Conservation (phyloP, 2,797 vertebrate species). For the Erethizon dorsatum region DNA sequence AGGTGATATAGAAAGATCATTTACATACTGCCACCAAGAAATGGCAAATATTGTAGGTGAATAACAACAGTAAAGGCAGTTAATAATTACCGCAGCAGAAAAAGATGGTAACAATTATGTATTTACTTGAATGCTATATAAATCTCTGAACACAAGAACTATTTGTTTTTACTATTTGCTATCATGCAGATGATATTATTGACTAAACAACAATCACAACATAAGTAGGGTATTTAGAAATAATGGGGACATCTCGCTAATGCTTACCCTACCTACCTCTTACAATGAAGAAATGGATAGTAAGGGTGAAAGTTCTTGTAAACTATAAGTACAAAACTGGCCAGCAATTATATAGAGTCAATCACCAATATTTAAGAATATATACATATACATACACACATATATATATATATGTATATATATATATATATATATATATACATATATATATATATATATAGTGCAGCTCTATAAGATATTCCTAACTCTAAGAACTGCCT, state of each 20-base stretch:
- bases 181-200: background rate
- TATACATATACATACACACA: background rate
- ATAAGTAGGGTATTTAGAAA: conserved; percentile 50
- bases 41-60: background rate
- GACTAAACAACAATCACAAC: conserved; percentile 14
- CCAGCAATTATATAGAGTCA: conserved; percentile 49
- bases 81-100: conserved; percentile 54
- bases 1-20: conserved; percentile 14
- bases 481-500: conserved; percentile 2
- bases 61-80: conserved; percentile 41
- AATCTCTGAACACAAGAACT: conserved; percentile 21
- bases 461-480: background rate
- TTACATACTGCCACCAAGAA: conserved; percentile 16
- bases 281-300: conserved; percentile 58
- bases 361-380: conserved; percentile 5
- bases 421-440: no score
- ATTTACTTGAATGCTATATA: conserved; percentile 1
- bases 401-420: conserved; percentile 5
- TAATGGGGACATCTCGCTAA: conserved; percentile 21
- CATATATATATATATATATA: background rate
- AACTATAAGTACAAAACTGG: conserved; percentile 42
- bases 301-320: conserved; percentile 12
- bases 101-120: background rate
- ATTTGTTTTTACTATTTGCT: conserved; percentile 47
- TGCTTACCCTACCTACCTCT: conserved; percentile 11